Percentiles rank a stretch among this genome's conserved stretches.
phyloP scores from a whole-genome alignment of 2,113 vertebrate species.

The Echinops telfairi region DNA sequence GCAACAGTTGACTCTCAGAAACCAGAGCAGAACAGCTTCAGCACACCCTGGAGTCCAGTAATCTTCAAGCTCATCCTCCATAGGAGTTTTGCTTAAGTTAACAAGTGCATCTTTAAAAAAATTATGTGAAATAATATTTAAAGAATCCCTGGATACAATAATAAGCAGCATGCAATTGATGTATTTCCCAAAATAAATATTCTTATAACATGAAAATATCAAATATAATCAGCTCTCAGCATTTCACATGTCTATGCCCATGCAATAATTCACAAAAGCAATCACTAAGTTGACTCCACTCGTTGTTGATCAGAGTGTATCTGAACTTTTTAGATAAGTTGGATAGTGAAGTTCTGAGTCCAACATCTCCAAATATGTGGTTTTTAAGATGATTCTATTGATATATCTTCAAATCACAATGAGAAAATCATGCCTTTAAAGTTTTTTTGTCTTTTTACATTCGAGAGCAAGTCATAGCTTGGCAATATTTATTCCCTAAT shows the following conservation, averaged over 20 bases:
- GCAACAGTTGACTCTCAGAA: not conserved
- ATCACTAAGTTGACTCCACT: not conserved
- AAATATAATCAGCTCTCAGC: not conserved
- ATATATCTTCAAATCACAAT: too few relatives aligned
- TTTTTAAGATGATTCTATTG: too few relatives aligned
- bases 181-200: not conserved
- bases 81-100: too few relatives aligned
- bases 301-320: not conserved
- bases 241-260: fast-evolving
- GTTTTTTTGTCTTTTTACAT: not conserved
- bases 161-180: not conserved
- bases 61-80: not conserved
- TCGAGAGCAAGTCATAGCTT: not conserved
- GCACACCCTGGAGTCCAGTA: too few relatives aligned
- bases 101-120: too few relatives aligned
- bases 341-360: not conserved
- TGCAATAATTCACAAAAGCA: not conserved
- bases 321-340: not conserved
- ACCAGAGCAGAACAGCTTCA: not conserved
- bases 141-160: too few relatives aligned
- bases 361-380: not conserved
- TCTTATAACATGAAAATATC: not conserved
- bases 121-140: too few relatives aligned
- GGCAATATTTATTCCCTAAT: not conserved
- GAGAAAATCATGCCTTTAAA: not conserved